Evolutionary conservation across 2,113 vertebrate genomes (phyloP).

Genomic region (Anser brachyrhynchus): DNA sequence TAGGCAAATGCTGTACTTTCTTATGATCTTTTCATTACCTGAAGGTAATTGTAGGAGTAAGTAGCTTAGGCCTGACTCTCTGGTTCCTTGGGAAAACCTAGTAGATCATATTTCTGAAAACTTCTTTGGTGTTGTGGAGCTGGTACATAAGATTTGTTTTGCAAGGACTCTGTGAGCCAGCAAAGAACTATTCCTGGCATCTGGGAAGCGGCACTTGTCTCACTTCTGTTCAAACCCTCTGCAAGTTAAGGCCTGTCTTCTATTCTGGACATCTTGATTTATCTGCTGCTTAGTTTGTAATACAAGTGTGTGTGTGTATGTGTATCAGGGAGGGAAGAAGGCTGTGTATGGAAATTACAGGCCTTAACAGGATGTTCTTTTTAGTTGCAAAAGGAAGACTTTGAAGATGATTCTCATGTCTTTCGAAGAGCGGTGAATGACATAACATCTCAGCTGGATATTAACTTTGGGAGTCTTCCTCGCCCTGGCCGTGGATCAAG

Average conservation of each 20-base stretch:
- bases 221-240: not conserved
- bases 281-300: not conserved
- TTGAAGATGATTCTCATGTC: conserved; percentile 76
- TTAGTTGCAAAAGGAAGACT: conserved; percentile 75
- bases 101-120: not conserved
- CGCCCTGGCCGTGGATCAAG: conserved; percentile 84
- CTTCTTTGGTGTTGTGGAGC: not conserved
- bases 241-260: not conserved
- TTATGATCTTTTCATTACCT: not conserved
- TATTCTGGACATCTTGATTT: not conserved
- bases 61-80: not conserved
- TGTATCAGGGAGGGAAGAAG: not conserved
- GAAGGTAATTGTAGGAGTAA: not conserved
- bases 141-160: not conserved
- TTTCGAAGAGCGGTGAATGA: conserved; percentile 89
- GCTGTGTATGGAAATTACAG: not conserved
- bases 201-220: not conserved
- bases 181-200: not conserved
- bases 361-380: conserved; percentile 20
- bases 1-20: not conserved
- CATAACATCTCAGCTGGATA: conserved; percentile 92
- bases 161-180: not conserved
- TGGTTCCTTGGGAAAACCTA: not conserved
- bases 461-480: conserved; percentile 91
- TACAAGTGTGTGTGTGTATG: not conserved